These are phyloP conservation scores for Timandra comae DNA, from an alignment of 2,888 invertebrate genomes.

Conservation along the genomic window DNA sequence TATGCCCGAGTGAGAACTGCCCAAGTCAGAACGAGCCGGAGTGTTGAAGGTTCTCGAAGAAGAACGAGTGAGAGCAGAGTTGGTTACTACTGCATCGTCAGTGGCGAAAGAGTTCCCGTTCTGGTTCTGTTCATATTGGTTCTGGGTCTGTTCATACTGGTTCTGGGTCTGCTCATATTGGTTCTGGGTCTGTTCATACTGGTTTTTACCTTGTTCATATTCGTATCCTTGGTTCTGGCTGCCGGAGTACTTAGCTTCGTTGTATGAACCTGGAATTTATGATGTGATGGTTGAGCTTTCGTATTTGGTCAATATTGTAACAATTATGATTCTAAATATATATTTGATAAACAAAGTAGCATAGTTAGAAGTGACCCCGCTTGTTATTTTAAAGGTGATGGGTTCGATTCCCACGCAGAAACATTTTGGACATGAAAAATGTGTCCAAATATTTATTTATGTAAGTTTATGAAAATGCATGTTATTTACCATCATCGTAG, in stretches of 20 bases:
- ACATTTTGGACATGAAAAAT: too few species aligned
- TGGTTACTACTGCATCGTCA: conserved; percentile 44
- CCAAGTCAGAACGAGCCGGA: neutral
- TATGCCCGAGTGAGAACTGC: conserved; percentile 6
- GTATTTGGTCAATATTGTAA: too few species aligned
- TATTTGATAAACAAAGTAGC: too few species aligned
- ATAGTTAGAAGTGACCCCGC: too few species aligned
- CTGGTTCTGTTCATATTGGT: neutral
- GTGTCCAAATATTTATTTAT: too few species aligned
- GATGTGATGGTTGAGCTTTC: neutral
- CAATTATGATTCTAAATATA: too few species aligned
- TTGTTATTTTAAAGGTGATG: too few species aligned
- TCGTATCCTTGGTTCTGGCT: too few species aligned
- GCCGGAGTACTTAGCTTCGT: conserved; percentile 45
- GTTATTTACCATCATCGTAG: conserved; percentile 54
- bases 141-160: conserved; percentile 13
- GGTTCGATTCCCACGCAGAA: too few species aligned
- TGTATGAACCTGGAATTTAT: conserved; percentile 58
- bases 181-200: too few species aligned
- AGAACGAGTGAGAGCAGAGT: conserved; percentile 28
- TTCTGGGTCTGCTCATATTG: conserved; percentile 16
- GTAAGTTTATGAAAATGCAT: neutral
- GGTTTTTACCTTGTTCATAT: too few species aligned
- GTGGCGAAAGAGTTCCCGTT: too few species aligned
- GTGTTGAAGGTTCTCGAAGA: conserved; percentile 1